Evolutionary conservation across 2,113 vertebrate genomes (phyloP), one percentile per base, ranked within the genome.

Genomic region (Scartelaos histophorus): DNA sequence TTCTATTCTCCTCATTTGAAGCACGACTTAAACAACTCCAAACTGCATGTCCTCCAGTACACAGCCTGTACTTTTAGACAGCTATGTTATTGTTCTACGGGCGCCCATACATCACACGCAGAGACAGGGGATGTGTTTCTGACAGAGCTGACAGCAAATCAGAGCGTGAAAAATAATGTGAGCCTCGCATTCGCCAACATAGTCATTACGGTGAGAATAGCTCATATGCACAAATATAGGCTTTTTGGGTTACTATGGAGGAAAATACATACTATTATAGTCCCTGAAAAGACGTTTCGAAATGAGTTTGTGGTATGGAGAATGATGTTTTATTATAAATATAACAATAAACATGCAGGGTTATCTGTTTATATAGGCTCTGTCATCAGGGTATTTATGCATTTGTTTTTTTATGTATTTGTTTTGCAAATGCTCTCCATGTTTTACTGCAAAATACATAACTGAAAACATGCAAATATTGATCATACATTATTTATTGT

Each of bases 21-120:
- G 24, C 16, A 9, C 34, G 19, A 19, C 19, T 34, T 11, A 3
- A 51, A 46, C 25, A 67, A 17, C 29, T 22, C 49, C 58, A 47
- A 64, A 65, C 73, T 13, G 22, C 62, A 67, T 57, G 56, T 64
- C 34, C 2, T 38, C 16, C 61, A n/a, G 58, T 61, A 38, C 15
- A 68, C 24, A 15, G 19, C 29, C 11, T 66, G 5, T 24, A 29
- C 53, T 58, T 22, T 56, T 10, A 6, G 71, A 13, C 66, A 58
- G 43, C 66, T 77, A 34, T 68, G 70, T 60, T 51, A 29, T 66
- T 66, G 66, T 77, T 76, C 67, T 25, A 76, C 47, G 60, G 47
- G 43, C 61, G 22, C 9, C 43, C 17, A 35, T 6, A 53, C 51
- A 73, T 57, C 46, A 68, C 46, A 68, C 35, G 15, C 24, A 29